These are phyloP conservation scores for Henicopernis longicauda DNA, from an alignment of 2,113 vertebrate species.

Conservation along the genomic window DNA sequence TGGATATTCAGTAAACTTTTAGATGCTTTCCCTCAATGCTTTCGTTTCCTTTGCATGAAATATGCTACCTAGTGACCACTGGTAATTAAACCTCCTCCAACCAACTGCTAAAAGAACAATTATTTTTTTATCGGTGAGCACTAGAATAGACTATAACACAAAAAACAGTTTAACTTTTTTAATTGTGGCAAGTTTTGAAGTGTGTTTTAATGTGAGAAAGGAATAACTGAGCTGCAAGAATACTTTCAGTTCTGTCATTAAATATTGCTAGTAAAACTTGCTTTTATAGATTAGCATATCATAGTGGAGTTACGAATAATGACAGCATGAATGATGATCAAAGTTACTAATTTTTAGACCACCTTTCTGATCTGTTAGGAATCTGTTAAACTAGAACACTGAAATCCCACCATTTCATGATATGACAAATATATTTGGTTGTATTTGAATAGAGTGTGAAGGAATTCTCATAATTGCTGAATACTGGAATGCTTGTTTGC, in stretches of 20 bases:
- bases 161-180: neutral
- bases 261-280: neutral
- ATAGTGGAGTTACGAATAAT: neutral
- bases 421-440: neutral
- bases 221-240: neutral
- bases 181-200: neutral
- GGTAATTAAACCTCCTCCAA: neutral
- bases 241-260: neutral
- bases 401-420: neutral
- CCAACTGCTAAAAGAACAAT: neutral
- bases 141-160: neutral
- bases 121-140: neutral
- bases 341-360: neutral
- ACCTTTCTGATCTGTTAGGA: neutral
- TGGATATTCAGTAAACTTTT: neutral
- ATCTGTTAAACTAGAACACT: neutral
- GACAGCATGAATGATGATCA: neutral
- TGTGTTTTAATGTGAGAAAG: neutral
- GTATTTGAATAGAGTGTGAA: neutral
- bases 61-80: neutral
- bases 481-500: neutral
- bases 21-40: neutral
- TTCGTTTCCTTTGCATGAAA: neutral
- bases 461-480: neutral
- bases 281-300: neutral